Percentiles rank a stretch among this genome's conserved stretches.
Evolutionary conservation across 2,113 vertebrate species (phyloP).

Genomic region (Festucalex cinctus): DNA sequence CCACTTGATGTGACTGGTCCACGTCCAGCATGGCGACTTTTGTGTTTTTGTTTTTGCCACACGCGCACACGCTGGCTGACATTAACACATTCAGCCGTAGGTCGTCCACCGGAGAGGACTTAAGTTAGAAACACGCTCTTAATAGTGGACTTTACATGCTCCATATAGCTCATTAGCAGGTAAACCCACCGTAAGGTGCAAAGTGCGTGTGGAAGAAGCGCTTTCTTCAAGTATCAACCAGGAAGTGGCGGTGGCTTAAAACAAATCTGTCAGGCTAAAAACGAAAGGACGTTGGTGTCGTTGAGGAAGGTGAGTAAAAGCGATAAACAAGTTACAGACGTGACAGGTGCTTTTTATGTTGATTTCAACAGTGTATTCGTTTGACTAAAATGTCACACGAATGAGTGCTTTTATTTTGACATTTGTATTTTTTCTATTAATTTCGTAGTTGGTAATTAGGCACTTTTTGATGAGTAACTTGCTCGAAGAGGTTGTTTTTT

Average conservation of each 20-base stretch:
- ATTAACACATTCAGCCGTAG: background rate
- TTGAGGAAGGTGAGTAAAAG: conserved; percentile 20
- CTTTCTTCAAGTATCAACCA: background rate
- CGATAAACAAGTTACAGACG: conserved; percentile 46
- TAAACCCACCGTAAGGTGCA: background rate
- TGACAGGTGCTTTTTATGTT: conserved; percentile 34
- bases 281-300: background rate
- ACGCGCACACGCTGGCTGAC: background rate
- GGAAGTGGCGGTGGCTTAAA: conserved; percentile 4
- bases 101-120: conserved; percentile 9
- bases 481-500: too few relatives aligned
- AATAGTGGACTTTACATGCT: background rate
- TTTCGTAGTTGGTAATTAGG: background rate
- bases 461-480: too few relatives aligned
- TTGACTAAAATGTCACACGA: background rate
- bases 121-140: conserved; percentile 11
- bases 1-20: conserved; percentile 48
- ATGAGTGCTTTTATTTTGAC: background rate
- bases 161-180: background rate
- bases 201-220: background rate
- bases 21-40: conserved; percentile 23
- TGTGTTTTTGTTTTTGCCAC: background rate
- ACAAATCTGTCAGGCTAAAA: background rate
- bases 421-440: background rate
- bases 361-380: background rate